Evolutionary conservation across 2,888 invertebrate genomes (phyloP).

Genomic region (Agrilus biguttatus): DNA sequence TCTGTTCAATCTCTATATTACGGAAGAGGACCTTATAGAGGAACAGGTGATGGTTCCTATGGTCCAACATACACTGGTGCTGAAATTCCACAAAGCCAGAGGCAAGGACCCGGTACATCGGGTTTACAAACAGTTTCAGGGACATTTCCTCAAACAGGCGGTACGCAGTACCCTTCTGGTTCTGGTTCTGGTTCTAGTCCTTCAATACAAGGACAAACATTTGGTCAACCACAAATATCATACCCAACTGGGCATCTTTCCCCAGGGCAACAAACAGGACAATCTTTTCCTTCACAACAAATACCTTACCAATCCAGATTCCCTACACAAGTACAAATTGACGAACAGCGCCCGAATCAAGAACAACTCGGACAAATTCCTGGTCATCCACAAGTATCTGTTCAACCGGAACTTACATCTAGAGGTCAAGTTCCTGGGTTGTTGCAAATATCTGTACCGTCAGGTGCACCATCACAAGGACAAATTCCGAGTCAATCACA

Average conservation of each 20-base stretch:
- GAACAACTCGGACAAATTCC: background rate
- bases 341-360: background rate
- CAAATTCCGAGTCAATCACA: too few relatives aligned
- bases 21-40: background rate
- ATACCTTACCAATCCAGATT: background rate
- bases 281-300: too few relatives aligned
- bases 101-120: background rate
- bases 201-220: background rate
- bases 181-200: background rate
- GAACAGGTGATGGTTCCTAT: background rate
- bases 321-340: slow-evolving; percentile 2
- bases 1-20: background rate
- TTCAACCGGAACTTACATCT: background rate
- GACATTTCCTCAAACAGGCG: background rate
- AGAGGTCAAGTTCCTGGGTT: slow-evolving; percentile 1
- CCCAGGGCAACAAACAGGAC: too few relatives aligned
- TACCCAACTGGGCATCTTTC: too few relatives aligned
- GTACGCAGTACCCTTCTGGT: background rate
- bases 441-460: too few relatives aligned
- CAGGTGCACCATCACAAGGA: too few relatives aligned
- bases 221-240: too few relatives aligned
- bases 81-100: background rate
- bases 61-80: background rate
- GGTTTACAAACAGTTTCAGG: too few relatives aligned
- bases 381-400: slow-evolving; percentile 5